phyloP scores from a whole-genome alignment of 2,888 invertebrate species.

The Tenthredo scrophulariae region DNA sequence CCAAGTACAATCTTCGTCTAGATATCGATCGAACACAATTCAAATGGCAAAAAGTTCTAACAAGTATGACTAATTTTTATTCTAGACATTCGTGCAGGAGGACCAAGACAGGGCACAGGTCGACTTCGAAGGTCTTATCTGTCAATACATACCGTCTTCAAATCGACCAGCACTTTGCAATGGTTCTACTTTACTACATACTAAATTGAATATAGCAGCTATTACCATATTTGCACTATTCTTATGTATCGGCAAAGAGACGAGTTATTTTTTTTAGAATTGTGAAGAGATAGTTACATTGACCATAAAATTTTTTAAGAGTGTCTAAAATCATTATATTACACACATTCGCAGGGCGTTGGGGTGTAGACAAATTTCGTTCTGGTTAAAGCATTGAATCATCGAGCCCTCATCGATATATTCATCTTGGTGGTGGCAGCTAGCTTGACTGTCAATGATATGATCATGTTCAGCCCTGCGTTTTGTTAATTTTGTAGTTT shows the following conservation, averaged over 20 bases:
- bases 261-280: background rate
- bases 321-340: background rate
- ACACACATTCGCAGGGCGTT: no score
- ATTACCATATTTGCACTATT: background rate
- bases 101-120: background rate
- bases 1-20: background rate
- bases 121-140: background rate
- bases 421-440: background rate
- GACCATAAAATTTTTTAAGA: background rate
- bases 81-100: background rate
- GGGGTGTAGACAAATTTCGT: no score
- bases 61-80: background rate
- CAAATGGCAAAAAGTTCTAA: background rate
- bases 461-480: background rate
- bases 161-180: background rate
- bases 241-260: background rate
- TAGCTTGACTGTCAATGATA: background rate
- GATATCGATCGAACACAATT: background rate
- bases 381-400: constrained; percentile 64
- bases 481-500: background rate
- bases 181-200: background rate
- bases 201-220: background rate
- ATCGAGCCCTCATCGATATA: background rate
- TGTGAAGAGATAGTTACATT: background rate
- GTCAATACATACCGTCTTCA: background rate